Base-by-base conservation (phyloP, 2,113 vertebrate species). In the Leuciscus idus region DNA sequence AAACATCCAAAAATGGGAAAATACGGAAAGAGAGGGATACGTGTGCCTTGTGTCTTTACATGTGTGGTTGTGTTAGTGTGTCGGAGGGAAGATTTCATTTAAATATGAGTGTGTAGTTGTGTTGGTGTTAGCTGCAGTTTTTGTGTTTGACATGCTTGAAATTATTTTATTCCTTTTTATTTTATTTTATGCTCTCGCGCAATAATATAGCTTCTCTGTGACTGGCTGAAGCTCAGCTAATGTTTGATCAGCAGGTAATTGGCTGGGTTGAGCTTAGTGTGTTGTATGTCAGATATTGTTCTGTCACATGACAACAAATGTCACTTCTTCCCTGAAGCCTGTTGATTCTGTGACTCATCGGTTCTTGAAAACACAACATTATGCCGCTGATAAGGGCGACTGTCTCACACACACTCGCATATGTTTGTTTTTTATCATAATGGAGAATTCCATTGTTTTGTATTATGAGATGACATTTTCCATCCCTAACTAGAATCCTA, bases 271-370 rank as follows among this genome's bases (percentile, higher is more conserved):
- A 61, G 15, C 15, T 64, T 50, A 46, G 4, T 50, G 79, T 46
- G 43, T 81, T 68, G 33, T 52, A 70, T 13, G 33, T 30, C 52
- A 79, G 64, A 80, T 33, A 81, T 84, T 73, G 84, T 85, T 85
- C 80, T 55, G 23, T n/a, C 30, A 62, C 59, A 70, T 77, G 77
- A 85, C 77, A 62, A 30, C 77, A 46, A 17, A 81, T 87, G 79
- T 89, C 8, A 19, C 48, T 89, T 85, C 33, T 68, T 82, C 17
- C 57, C 68, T 74, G 57, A 39, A 80, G 61, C 81, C 80, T 86
- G 85, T 86, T 89, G 81, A 87, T 88, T 78, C 87, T 76, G 46
- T 64, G 23, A 72, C 73, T 90, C 57, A 62, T 75, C 75, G 4
- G 28, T 75, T 72, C 36, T 17, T 84, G 74, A 73, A 88, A 88